These are phyloP conservation scores for Scrobipalpa atriplicella DNA, from an alignment of 2,888 invertebrate genomes.

Conservation along the genomic window DNA sequence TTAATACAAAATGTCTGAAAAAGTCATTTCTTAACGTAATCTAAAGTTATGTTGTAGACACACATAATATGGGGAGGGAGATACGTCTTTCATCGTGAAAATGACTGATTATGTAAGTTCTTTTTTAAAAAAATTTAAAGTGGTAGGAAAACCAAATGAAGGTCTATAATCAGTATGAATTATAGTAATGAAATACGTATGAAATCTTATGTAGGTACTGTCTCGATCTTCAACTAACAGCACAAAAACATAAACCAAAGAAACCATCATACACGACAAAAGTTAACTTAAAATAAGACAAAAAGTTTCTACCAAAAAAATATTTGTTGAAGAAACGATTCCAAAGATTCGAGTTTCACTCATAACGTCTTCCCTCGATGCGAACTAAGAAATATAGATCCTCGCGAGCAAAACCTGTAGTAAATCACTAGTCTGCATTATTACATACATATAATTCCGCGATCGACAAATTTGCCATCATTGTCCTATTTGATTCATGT, in stretches of 20 bases:
- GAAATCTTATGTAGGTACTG: no score
- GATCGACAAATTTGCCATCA: slow-evolving; percentile 45
- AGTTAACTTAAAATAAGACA: not conserved
- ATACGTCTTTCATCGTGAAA: not conserved
- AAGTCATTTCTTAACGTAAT: slow-evolving; percentile 60
- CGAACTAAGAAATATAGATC: slow-evolving; percentile 80
- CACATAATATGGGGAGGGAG: slow-evolving; percentile 19
- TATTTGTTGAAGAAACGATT: slow-evolving; percentile 49
- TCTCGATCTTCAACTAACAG: no score
- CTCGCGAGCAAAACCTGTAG: slow-evolving; percentile 77
- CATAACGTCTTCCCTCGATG: slow-evolving; percentile 80
- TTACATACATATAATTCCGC: slow-evolving; percentile 64
- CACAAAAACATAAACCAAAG: no score
- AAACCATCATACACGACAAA: not conserved
- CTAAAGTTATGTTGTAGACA: slow-evolving; percentile 32
- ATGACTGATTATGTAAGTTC: no score
- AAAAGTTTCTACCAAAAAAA: slow-evolving; percentile 15
- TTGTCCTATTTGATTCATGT: slow-evolving; percentile 35
- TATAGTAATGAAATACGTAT: no score
- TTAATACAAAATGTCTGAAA: slow-evolving; percentile 71
- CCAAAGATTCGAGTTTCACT: slow-evolving; percentile 73
- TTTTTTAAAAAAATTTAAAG: no score
- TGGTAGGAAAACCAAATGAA: no score
- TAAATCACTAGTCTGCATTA: slow-evolving; percentile 79
- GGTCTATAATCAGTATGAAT: no score